These are phyloP conservation scores for Andricus curvator DNA, from an alignment of 2,888 invertebrate species.

Conservation along the genomic window DNA sequence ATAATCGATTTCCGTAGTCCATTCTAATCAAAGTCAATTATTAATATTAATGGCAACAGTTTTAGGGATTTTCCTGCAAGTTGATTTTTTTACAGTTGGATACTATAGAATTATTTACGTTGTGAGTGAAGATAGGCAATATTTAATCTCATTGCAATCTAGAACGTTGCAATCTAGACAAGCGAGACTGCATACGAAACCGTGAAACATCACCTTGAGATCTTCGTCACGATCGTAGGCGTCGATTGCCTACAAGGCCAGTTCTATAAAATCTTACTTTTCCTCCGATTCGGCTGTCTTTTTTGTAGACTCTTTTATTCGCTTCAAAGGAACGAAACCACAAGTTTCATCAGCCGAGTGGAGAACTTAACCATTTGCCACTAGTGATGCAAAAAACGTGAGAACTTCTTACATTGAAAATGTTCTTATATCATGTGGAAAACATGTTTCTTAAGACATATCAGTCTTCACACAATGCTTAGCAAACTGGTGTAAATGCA, in stretches of 20 bases:
- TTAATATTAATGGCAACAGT: no score
- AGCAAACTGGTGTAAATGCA: background rate
- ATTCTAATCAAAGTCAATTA: no score
- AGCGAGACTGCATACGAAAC: background rate
- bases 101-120: no score
- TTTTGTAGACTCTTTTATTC: slow-evolving; percentile 32
- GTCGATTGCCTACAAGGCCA: slow-evolving; percentile 31
- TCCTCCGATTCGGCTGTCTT: slow-evolving; percentile 29
- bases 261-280: slow-evolving; percentile 36
- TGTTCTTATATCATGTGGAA: background rate
- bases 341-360: slow-evolving; percentile 31
- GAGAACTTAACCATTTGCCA: slow-evolving; percentile 27
- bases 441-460: background rate
- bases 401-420: slow-evolving; percentile 24
- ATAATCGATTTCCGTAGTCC: no score
- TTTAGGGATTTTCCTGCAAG: no score
- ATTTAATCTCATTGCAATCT: slow-evolving; percentile 14
- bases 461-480: background rate
- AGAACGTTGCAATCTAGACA: background rate
- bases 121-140: background rate
- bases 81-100: no score
- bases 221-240: slow-evolving; percentile 36
- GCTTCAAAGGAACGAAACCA: slow-evolving; percentile 37
- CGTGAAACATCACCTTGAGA: slow-evolving; percentile 31
- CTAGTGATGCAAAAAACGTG: slow-evolving; percentile 32